Evolutionary conservation across 2,797 vertebrate genomes (phyloP), one percentile per base, ranked within the genome.

Genomic region (Chaetophractus vellerosus): DNA sequence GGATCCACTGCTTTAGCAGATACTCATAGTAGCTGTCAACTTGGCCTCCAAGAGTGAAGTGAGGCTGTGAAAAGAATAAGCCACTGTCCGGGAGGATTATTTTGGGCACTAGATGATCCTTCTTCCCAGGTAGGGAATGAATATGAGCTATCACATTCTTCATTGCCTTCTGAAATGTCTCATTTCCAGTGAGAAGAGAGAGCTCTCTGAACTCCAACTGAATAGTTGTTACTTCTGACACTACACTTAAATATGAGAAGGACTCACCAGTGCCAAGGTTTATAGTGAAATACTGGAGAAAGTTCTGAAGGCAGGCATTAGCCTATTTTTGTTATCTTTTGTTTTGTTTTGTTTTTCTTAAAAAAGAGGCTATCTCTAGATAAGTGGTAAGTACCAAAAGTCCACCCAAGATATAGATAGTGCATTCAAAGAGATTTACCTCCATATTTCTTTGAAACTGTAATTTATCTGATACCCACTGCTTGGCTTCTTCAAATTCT

Each of bases 1-100:
- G 99, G 96, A 99, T 98, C 99, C 99, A 99, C 93, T 99, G 98
- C 97, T 99, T 99, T 63, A 99, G 98, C 90, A 99, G 97, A 97
- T 99, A 99, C 84, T 99, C 99, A n/a, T 99, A 99, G 99, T 99
- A 98, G 99, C 99, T 98, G 99, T 99, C 0, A 98, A 98, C 69
- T 99, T 97, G 50, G 98, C 98, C 7, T 99, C 99, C 90, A 99
- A 97, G 0, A 99, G 99, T 89, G 98, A 99, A 96, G 99, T 98
- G 99, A 64, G 23, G 98, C 75, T 98, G 96, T 82, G 99, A 99
- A 57, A 98, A 99, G 97, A 99, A 99, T 97, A 99, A 98, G 5
- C 99, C 99, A 0, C 91, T 99, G 96, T 98, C 99, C 75, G 98
- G 99, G 96, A 99, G 99, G 97, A 99, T 99, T 96, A 99, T 99